These are phyloP conservation scores for Samia ricini DNA, from an alignment of 1,140 invertebrate species.

Conservation along the genomic window DNA sequence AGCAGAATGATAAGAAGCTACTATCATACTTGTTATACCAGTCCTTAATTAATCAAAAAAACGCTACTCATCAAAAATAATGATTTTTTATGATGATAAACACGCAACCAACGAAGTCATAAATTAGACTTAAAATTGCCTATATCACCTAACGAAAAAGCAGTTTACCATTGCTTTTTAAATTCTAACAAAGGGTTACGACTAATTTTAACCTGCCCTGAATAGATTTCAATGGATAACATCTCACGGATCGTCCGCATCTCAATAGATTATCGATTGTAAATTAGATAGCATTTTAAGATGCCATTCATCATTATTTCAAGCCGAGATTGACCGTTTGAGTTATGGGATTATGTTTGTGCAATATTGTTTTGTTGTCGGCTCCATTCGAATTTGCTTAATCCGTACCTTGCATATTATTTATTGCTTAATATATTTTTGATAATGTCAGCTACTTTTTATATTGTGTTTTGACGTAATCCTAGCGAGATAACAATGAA, in stretches of 20 bases:
- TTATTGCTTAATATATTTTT: constrained; percentile 3
- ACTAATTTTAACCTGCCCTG: constrained; percentile 4
- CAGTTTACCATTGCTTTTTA: too few relatives aligned
- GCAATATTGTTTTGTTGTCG: constrained; percentile 1
- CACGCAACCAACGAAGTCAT: too few relatives aligned
- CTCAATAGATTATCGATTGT: constrained; percentile 2
- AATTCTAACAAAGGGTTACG: neutral
- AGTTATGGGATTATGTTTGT: neutral
- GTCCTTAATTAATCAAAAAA: too few relatives aligned
- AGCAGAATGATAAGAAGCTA: too few relatives aligned
- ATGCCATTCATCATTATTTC: neutral
- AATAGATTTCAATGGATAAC: constrained; percentile 8
- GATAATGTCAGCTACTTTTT: constrained; percentile 1
- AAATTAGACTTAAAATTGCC: too few relatives aligned
- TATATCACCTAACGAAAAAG: too few relatives aligned
- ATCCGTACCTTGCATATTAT: neutral
- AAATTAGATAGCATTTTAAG: constrained; percentile 8
- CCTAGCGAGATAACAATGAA: too few relatives aligned
- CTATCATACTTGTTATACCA: too few relatives aligned
- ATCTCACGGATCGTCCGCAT: neutral
- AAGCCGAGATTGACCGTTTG: neutral
- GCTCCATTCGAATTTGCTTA: neutral
- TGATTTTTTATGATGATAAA: too few relatives aligned
- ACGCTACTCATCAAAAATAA: too few relatives aligned
- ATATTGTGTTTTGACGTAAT: neutral